Conservation (phyloP, 2,113 vertebrate genomes). For the Deroptyus accipitrinus region DNA sequence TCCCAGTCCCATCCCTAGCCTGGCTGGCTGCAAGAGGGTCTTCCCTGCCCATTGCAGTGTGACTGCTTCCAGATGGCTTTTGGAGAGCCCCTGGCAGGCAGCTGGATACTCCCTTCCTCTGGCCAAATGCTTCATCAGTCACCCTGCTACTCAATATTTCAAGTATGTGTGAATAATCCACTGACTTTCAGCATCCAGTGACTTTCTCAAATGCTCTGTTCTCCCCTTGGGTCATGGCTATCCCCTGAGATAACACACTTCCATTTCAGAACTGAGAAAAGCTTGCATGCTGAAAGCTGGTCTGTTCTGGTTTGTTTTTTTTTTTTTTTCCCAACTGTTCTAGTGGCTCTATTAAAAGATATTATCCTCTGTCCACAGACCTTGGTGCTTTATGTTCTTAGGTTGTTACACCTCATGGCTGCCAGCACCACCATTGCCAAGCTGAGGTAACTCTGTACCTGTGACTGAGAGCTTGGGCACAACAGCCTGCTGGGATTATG, state of each 20-base stretch:
- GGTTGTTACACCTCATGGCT: accelerated
- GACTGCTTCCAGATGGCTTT: background rate
- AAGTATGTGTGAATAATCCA: background rate
- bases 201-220: background rate
- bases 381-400: background rate
- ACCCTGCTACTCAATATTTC: background rate
- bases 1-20: background rate
- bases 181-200: background rate
- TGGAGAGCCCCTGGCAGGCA: background rate
- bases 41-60: background rate
- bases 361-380: background rate
- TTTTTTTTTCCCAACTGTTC: background rate
- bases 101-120: background rate
- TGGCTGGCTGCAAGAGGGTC: background rate
- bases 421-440: background rate
- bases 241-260: background rate
- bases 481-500: background rate
- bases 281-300: accelerated
- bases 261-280: background rate
- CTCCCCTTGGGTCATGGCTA: background rate
- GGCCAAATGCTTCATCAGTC: background rate
- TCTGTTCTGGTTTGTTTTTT: background rate
- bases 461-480: background rate
- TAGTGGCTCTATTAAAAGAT: background rate
- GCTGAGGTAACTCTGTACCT: background rate